Conservation (phyloP, 2,797 vertebrate species). For the Diplodus puntazzo region DNA sequence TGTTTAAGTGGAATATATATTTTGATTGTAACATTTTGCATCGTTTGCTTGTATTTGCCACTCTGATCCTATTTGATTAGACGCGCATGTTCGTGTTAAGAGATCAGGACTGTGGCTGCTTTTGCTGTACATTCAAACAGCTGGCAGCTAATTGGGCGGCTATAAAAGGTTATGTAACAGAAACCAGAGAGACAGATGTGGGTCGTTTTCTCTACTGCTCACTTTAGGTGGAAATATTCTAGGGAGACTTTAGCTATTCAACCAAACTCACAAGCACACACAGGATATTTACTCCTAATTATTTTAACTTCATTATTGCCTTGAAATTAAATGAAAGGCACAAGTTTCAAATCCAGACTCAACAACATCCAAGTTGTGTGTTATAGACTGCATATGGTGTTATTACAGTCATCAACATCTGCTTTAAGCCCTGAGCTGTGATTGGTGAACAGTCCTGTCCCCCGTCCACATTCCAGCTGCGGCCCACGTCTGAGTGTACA, state of each 20-base stretch:
- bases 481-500: slow-evolving; percentile 16
- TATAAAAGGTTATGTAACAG: slow-evolving; percentile 34
- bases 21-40: slow-evolving; percentile 12
- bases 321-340: slow-evolving; percentile 25
- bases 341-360: slow-evolving; percentile 23
- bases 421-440: neutral
- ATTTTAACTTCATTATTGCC: slow-evolving; percentile 35
- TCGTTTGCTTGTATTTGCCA: slow-evolving; percentile 25
- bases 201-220: neutral
- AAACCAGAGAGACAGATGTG: slow-evolving; percentile 44
- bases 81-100: slow-evolving; percentile 22
- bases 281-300: slow-evolving; percentile 8
- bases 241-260: neutral
- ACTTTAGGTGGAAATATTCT: slow-evolving; percentile 14
- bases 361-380: too few relatives aligned
- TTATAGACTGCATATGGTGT: neutral
- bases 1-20: neutral
- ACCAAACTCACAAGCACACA: slow-evolving; percentile 4
- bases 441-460: slow-evolving; percentile 1
- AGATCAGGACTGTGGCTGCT: slow-evolving; percentile 25
- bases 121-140: slow-evolving; percentile 31
- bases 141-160: slow-evolving; percentile 37
- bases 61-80: slow-evolving; percentile 8
- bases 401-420: slow-evolving; percentile 4
- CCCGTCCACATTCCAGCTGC: slow-evolving; percentile 21